A percentile compares a stretch with the other conserved stretches of the same genome.
These are phyloP conservation scores for Pardosa pseudoannulata DNA, from an alignment of 2,888 invertebrate species.

Conservation along the genomic window DNA sequence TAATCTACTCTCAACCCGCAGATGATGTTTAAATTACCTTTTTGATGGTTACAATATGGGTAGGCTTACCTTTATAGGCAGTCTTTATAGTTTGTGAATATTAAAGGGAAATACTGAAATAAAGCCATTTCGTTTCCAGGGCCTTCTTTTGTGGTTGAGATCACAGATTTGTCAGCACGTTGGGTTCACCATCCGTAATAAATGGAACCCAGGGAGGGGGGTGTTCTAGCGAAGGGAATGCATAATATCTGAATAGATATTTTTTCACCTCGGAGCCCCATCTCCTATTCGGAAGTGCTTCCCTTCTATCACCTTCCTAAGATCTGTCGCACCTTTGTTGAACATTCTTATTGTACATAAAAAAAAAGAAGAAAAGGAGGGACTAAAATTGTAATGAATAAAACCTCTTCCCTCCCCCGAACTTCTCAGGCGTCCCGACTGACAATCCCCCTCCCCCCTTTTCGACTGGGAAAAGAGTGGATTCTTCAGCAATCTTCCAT, in stretches of 20 bases:
- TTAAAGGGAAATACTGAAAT: too few relatives aligned
- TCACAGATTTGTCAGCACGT: constrained; percentile 52
- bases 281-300: background rate
- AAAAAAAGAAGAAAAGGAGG: constrained; percentile 26
- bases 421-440: background rate
- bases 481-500: constrained; percentile 2
- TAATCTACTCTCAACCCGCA: too few relatives aligned
- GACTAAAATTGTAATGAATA: constrained; percentile 46
- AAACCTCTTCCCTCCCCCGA: constrained; percentile 8
- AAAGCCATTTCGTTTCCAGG: too few relatives aligned
- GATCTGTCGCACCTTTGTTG: constrained; percentile 37
- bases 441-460: too few relatives aligned
- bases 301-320: constrained; percentile 1
- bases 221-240: background rate
- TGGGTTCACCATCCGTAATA: background rate
- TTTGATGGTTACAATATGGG: too few relatives aligned
- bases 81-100: too few relatives aligned
- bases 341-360: background rate
- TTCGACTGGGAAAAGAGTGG: background rate
- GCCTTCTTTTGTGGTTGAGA: background rate
- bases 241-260: constrained; percentile 5
- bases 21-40: too few relatives aligned
- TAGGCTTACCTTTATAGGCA: too few relatives aligned
- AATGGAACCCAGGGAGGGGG: constrained; percentile 9
- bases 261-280: background rate